Conservation (phyloP, 2,797 vertebrate genomes). For the Hoplostethus atlanticus region DNA sequence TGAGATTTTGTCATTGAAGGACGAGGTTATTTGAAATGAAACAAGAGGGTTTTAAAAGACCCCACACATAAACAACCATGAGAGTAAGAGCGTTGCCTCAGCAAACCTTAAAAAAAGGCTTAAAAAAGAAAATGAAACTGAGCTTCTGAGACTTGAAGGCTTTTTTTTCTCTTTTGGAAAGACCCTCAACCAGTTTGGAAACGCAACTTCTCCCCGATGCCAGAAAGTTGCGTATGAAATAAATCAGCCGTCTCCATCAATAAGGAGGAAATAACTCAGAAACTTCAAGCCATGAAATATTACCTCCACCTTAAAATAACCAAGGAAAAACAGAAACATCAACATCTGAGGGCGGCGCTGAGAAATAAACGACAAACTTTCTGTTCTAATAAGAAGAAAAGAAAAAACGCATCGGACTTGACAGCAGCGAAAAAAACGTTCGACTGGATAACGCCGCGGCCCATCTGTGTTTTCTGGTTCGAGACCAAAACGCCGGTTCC, state of each 20-base stretch:
- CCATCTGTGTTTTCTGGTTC: conserved; percentile 25
- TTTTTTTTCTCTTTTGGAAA: too few relatives aligned
- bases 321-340: too few relatives aligned
- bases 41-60: background rate
- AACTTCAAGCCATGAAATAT: conserved; percentile 48
- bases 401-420: conserved; percentile 28
- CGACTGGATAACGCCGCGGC: too few relatives aligned
- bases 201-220: background rate
- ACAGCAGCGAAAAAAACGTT: conserved; percentile 44
- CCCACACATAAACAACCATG: too few relatives aligned
- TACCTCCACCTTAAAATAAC: conserved; percentile 5
- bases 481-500: conserved; percentile 63
- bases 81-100: too few relatives aligned
- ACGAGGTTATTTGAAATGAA: background rate
- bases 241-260: conserved; percentile 27
- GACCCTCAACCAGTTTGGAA: too few relatives aligned
- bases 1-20: background rate
- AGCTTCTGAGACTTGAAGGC: too few relatives aligned
- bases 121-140: background rate
- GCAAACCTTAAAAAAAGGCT: background rate
- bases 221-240: conserved; percentile 5
- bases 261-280: conserved; percentile 58
- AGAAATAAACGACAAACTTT: too few relatives aligned
- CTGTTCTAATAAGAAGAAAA: too few relatives aligned
- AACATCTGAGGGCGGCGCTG: too few relatives aligned